Evolutionary conservation across 2,113 vertebrate genomes (phyloP), one percentile per base, ranked within the genome.

Genomic region (Odobenus rosmarus): DNA sequence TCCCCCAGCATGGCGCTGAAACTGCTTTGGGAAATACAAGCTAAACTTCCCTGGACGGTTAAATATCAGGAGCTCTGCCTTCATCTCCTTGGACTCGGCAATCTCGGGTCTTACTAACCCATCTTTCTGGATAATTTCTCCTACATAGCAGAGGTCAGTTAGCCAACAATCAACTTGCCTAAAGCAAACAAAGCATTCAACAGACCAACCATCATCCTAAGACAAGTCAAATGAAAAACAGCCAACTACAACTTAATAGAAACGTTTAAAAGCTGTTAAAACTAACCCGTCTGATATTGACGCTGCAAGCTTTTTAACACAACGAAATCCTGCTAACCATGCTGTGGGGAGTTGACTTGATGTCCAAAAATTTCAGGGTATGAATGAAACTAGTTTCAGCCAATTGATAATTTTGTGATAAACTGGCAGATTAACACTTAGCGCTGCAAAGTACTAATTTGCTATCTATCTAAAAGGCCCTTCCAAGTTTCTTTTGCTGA

Each of bases 261-360:
- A 61, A 69, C 26, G 31, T 2, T 42, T 39, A 76, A 55, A 82
- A 62, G 21, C n/a, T 53, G 18, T 49, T 55, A 42, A 13, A 84
- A 39, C 2, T 33, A 85, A 71, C 1, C 9, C 16, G 53, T n/a
- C 36, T 10, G 0, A 7, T 11, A 39, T 28, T 53, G 83, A 77
- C 4, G 1, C 11, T 26, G 14, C 2, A 21, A 42, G 55, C 42
- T 33, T 51, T 14, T 46, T 16, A 21, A 82, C 19, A 36, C 39
- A 67, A 24, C 3, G 26, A 88, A 87, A 77, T 16, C 19, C 62
- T 33, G 26, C n/a, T 67, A 28, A 2, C 0, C 7, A 49, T 26
- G 8, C 14, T 59, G 33, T 1, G 18, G 36, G 21, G 18, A 26
- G 13, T 0, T 59, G 12, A 28, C 51, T 4, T 14, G 9, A 3